Base-by-base conservation (phyloP, 2,113 vertebrate species). In the Lepisosteus osseus region DNA sequence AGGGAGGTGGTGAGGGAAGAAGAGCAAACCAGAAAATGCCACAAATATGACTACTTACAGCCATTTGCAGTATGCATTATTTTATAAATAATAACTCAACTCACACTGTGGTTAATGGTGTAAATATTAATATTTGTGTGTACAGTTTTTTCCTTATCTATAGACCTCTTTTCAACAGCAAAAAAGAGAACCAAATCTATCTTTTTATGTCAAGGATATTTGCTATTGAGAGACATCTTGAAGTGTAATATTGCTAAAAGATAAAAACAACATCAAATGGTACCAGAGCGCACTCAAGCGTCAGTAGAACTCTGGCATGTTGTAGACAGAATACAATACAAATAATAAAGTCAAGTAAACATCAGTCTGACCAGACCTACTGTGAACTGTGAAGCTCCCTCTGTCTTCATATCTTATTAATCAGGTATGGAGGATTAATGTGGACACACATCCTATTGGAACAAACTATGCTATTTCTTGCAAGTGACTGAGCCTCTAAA, bases 281-380 rank as follows among this genome's bases (percentile, higher is more conserved):
- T 77, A 72, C 67, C 69, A 73, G 74, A 73, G 76, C 72, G 71
- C 79, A 81, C 77, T 76, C 77, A 65, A 77, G 79, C 86, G 86
- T 87, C 85, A 89, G 88, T 88, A 86, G 86, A 73, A 75, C 71
- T 70, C 59, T 68, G 82, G 68, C 84, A 86, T 85, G 85, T 85
- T 79, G 83, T 79, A 88, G 86, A 86, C 85, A 85, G 29, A 29
- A 29, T 29, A 29, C 78, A 82, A 88, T 84, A 85, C 84, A 90
- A 90, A 87, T 85, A 89, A 84, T 91, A 88, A 85, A 70, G 80
- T 85, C 77, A 8, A 85, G 87, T 88, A 79, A 90, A 85, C 83
- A 79, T 85, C 85, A 81, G 70, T 13, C 62, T 65, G 75, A 61
- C 3, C 67, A 77, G 71, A 84, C 80, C 65, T 71, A 64, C 76